Conservation (phyloP, 2,113 vertebrate genomes). For the Pelobates fuscus region DNA sequence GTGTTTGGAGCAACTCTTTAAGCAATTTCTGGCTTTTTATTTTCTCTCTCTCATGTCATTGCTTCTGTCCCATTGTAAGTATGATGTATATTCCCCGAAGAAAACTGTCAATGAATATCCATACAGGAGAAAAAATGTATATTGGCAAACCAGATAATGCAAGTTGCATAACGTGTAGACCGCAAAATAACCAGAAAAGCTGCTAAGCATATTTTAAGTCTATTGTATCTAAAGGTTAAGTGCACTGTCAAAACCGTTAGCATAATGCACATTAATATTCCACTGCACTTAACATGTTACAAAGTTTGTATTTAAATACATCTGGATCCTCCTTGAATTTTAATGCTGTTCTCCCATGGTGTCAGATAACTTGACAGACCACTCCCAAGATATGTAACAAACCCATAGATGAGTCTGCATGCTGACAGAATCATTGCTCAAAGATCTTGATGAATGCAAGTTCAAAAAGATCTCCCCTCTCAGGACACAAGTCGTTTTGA, state of each 20-base stretch:
- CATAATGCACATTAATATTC: background rate
- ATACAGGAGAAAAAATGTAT: too few relatives aligned
- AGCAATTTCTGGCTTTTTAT: too few relatives aligned
- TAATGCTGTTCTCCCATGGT: slow-evolving; percentile 51
- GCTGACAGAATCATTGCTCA: slow-evolving; percentile 50
- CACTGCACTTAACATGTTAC: background rate
- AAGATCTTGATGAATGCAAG: slow-evolving; percentile 65
- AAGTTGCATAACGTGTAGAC: too few relatives aligned
- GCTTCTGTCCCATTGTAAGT: too few relatives aligned
- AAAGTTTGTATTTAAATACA: background rate
- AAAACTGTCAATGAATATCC: too few relatives aligned
- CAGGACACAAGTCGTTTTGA: slow-evolving; percentile 56
- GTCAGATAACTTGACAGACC: slow-evolving; percentile 66
- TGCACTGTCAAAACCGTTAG: background rate
- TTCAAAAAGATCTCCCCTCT: slow-evolving; percentile 59
- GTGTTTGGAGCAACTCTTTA: too few relatives aligned
- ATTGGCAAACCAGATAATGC: too few relatives aligned
- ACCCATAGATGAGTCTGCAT: slow-evolving; percentile 56
- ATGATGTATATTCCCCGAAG: too few relatives aligned
- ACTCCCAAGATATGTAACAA: slow-evolving; percentile 64
- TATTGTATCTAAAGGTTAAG: background rate
- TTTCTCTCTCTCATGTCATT: too few relatives aligned
- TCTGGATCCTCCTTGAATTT: slow-evolving; percentile 28
- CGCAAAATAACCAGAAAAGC: too few relatives aligned
- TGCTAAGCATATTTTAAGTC: too few relatives aligned